Base-by-base conservation (phyloP, 2,888 invertebrate genomes). In the Luperina nickerlii region DNA sequence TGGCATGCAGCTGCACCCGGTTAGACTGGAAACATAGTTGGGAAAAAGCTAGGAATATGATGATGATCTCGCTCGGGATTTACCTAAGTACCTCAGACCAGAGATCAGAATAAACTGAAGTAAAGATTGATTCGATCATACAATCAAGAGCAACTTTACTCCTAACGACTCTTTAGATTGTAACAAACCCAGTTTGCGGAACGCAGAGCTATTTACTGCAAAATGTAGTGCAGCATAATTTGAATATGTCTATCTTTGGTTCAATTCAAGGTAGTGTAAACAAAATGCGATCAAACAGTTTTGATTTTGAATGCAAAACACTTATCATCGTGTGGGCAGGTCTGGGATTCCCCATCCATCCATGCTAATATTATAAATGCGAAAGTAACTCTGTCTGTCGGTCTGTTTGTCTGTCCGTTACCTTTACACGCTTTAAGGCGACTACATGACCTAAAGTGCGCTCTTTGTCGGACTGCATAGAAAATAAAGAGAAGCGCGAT, bases 251-350 rank as follows among this genome's bases (percentile, higher is more conserved):
- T 68, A 70, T 71, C 13, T 81, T 70, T 51, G 7, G 68, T 73
- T 73, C 76, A 79, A 80, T n/a, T n/a, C n/a, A n/a, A n/a, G 76
- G 80, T 74, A 54, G 68, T 8, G 4, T 75, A 69, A 72, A 71
- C 71, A 83, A 57, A 62, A 51, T 20, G 15, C 57, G 20, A 82
- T 81, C 45, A 63, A 82, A 67, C 42, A 32, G 60, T 51, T 68
- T 57, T 42, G 51, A 74, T 77, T 72, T 45, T 45, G 8, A 5
- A 81, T 32, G 13, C 18, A 51, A 54, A 76, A 51, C 20, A 51
- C 18, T 51, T 51, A 51, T 69, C 38, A 67, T 24, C 13, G 15
- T 57, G 57, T 57, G 27, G 45, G 51, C 38, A 57, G 27, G 45
- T 48, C 67, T 72, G 57, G 65, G 82, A 20, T 65, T 54, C 18